Percentiles rank a stretch among this genome's conserved stretches.
phyloP scores from a whole-genome alignment of 2,113 vertebrate genomes.

The Megatriorchis doriae region DNA sequence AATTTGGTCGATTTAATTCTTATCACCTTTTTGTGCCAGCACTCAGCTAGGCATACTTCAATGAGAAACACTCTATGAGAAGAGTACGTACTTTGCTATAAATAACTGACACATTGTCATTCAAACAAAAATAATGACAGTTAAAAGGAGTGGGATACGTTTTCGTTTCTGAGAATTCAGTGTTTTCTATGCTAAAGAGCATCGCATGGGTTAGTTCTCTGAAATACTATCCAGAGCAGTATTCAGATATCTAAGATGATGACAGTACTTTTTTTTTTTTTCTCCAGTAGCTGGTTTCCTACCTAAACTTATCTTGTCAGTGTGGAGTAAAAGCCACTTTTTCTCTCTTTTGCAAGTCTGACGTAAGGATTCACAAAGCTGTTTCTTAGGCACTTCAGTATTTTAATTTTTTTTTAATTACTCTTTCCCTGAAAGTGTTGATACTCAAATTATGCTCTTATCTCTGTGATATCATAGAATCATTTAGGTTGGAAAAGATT shows the following conservation, averaged over 20 bases:
- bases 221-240: neutral
- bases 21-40: neutral
- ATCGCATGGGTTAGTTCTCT: neutral
- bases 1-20: neutral
- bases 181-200: neutral
- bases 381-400: neutral
- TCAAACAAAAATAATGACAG: neutral
- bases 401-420: neutral
- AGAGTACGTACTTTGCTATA: neutral
- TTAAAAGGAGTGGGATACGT: neutral
- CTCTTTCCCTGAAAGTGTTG: neutral
- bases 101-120: neutral
- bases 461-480: neutral
- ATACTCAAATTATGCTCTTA: neutral
- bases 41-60: neutral
- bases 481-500: too few species aligned
- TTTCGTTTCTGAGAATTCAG: neutral
- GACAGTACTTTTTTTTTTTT: too few species aligned
- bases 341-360: too few species aligned
- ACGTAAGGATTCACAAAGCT: neutral
- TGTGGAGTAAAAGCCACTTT: neutral
- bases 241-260: neutral
- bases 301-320: neutral
- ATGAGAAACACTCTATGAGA: neutral
- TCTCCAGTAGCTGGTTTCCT: neutral